Percentiles rank a stretch among this genome's conserved stretches.
Conservation (phyloP, 2,113 vertebrate species). For the Bubalus kerabau region DNA sequence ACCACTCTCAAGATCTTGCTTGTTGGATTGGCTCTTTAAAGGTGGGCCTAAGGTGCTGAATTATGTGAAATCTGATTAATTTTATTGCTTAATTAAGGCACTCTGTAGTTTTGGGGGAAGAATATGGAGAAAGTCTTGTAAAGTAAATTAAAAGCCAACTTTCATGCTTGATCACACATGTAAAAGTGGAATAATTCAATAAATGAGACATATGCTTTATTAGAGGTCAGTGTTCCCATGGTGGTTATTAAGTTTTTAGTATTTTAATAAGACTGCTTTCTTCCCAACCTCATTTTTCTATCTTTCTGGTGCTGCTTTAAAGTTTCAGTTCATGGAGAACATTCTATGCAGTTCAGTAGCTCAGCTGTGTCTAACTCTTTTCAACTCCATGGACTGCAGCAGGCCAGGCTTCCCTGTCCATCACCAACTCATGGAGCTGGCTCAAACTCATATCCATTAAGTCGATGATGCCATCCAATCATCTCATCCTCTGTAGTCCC, state of each 20-base stretch:
- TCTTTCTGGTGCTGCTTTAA: conserved; percentile 35
- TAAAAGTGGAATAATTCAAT: conserved; percentile 52
- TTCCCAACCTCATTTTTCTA: conserved; percentile 14
- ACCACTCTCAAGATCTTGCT: neutral
- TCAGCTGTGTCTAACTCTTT: neutral
- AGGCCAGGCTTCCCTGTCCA: neutral
- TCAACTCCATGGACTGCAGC: neutral
- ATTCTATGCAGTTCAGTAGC: neutral
- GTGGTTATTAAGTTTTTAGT: neutral
- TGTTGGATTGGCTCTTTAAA: neutral
- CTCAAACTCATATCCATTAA: neutral
- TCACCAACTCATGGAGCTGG: neutral
- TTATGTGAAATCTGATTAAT: conserved; percentile 26
- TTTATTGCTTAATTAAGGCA: conserved; percentile 42
- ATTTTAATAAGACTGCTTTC: conserved; percentile 50
- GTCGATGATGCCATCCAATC: neutral
- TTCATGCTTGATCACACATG: conserved; percentile 60
- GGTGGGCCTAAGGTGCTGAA: conserved; percentile 23
- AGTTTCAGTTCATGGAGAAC: neutral
- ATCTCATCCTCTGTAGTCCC: neutral
- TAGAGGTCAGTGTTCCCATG: conserved; percentile 6
- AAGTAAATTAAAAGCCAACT: conserved; percentile 50
- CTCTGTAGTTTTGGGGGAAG: neutral
- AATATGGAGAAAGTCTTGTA: neutral
- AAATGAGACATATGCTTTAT: conserved; percentile 38